phyloP scores from a whole-genome alignment of 2,797 vertebrate species.

The Spinibarbus caldwelli region DNA sequence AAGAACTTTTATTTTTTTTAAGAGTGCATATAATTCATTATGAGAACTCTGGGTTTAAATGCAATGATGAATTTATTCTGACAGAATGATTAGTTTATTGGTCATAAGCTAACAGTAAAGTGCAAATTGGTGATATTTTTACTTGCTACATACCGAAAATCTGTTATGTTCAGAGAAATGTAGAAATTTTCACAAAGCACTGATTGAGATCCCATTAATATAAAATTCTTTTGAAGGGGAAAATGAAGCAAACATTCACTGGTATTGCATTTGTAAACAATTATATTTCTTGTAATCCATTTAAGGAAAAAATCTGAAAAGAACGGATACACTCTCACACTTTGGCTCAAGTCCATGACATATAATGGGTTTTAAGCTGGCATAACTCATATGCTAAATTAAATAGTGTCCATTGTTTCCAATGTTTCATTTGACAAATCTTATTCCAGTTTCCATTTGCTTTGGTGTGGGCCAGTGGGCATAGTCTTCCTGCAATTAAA shows the following conservation, averaged over 20 bases:
- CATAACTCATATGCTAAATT: constrained; percentile 52
- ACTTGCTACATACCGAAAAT: too few relatives aligned
- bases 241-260: constrained; percentile 21
- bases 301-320: not conserved
- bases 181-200: too few relatives aligned
- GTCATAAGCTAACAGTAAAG: not conserved
- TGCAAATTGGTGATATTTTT: too few relatives aligned
- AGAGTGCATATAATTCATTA: not conserved
- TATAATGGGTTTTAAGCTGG: constrained; percentile 50
- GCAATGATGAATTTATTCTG: not conserved
- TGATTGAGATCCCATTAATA: not conserved
- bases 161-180: too few relatives aligned
- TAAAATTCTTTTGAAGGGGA: constrained; percentile 11
- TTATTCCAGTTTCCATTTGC: constrained; percentile 57
- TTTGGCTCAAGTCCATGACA: constrained; percentile 19
- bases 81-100: not conserved
- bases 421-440: constrained; percentile 54
- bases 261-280: constrained; percentile 30
- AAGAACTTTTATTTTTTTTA: not conserved
- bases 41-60: not conserved
- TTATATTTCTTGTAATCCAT: not conserved
- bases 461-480: constrained; percentile 47
- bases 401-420: constrained; percentile 52
- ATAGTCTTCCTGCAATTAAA: constrained; percentile 45
- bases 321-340: not conserved